Evolutionary conservation across 2,888 invertebrate species (phyloP).

Genomic region (Pristionchus maxplancki): DNA sequence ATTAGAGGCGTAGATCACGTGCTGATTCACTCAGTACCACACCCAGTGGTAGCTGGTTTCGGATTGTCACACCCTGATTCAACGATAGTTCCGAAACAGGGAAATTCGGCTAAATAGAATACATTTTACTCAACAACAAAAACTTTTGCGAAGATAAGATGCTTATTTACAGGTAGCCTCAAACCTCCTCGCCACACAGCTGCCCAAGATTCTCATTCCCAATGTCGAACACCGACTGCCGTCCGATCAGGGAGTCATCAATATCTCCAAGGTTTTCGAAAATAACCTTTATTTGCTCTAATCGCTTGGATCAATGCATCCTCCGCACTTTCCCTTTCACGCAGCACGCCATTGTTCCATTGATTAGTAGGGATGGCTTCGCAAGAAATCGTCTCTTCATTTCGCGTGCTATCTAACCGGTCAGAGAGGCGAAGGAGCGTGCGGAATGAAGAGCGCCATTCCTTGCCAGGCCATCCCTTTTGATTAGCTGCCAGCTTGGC

Average conservation of each 20-base stretch:
- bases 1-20: neutral
- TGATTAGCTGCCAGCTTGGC: no score
- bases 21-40: neutral
- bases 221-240: slow-evolving; percentile 67
- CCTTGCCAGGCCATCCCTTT: no score
- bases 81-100: neutral
- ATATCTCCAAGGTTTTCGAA: slow-evolving; percentile 54
- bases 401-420: no score
- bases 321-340: neutral
- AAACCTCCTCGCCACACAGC: slow-evolving; percentile 66
- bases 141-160: no score
- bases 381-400: no score
- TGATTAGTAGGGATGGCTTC: no score
- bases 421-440: no score
- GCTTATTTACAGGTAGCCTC: slow-evolving; percentile 66
- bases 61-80: neutral
- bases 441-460: no score
- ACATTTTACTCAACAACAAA: no score
- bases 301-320: neutral
- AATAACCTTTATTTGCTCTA: no score
- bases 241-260: slow-evolving; percentile 67
- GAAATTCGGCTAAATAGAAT: neutral
- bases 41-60: neutral
- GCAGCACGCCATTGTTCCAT: neutral
- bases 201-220: slow-evolving; percentile 67